Evolutionary conservation across 2,113 vertebrate genomes (phyloP), one percentile per base, ranked within the genome.

Genomic region (Eolophus roseicapilla): DNA sequence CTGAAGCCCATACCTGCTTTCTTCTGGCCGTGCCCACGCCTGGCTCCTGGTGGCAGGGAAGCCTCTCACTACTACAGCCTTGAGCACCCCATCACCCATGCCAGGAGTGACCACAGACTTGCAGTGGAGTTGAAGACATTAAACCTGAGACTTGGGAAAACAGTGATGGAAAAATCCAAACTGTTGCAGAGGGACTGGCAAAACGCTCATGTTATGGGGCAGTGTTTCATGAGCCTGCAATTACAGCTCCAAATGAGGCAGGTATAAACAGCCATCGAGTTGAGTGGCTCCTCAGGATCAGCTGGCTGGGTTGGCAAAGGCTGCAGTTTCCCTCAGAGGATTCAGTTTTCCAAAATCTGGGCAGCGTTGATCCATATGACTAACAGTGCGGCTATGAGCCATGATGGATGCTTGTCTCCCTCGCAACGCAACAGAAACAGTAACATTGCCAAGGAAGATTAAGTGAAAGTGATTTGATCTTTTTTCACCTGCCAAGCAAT

Each of bases 341-440:
- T 83, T 83, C 63, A 41, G 71, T 75, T 95, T 88, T 70, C 82
- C 86, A 93, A 63, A 92, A 74, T 70, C 68, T 64, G 91, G 88
- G 83, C 64, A 94, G 68, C 8, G 3, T 2, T 67, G 68, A 78
- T 86, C 80, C 69, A 27, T 15, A 78, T 93, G 94, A 96, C 68
- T 97, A 91, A 95, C 21, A 84, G 43, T 1, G 9, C 2, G 2
- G 86, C 91, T 82, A 37, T 20, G 59, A 95, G 92, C 86, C 83
- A 33, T 6, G 60, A 75, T 63, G 73, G 86, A 91, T 93, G 83
- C 62, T 21, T 21, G 39, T 96, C 88, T 75, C 91, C 94, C 77
- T 93, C 27, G 0, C 76, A 94, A 97, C 86, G 75, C 83, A 96
- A 94, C 73, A 96, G 92, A 82, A 95, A 95, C 86, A 93, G 44